A percentile compares a stretch with the other conserved stretches of the same genome.
phyloP scores from a whole-genome alignment of 2,888 invertebrate species.

The Arge pagana region DNA sequence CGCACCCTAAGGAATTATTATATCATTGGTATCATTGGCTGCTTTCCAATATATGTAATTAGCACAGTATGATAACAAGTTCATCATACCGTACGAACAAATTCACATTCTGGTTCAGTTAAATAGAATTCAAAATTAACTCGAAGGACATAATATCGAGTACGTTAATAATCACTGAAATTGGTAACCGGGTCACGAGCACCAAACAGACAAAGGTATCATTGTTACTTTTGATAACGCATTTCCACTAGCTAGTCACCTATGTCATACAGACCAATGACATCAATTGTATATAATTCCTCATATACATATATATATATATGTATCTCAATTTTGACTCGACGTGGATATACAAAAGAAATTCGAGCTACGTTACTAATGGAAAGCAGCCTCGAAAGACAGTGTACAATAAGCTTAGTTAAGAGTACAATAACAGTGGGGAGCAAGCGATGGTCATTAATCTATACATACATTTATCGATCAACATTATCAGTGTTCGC shows the following conservation, averaged over 20 bases:
- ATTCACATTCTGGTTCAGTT: no score
- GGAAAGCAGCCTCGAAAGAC: constrained; percentile 36
- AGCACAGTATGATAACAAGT: no score
- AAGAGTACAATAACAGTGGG: constrained; percentile 32
- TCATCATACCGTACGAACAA: no score
- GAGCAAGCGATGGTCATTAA: constrained; percentile 32
- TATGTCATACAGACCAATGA: constrained; percentile 5
- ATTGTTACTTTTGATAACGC: constrained; percentile 8
- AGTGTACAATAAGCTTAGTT: constrained; percentile 40
- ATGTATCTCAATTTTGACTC: background rate
- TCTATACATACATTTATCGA: constrained; percentile 13
- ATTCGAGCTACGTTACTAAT: constrained; percentile 8
- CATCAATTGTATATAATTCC: no score
- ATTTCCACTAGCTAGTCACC: constrained; percentile 18
- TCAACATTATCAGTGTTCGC: constrained; percentile 29
- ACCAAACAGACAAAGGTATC: no score
- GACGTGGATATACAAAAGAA: background rate
- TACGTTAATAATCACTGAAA: no score
- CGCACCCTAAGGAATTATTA: no score
- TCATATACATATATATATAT: constrained; percentile 5
- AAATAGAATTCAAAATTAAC: no score
- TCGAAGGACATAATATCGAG: no score
- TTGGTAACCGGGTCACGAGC: no score
- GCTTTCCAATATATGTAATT: constrained; percentile 26
- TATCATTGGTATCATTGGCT: constrained; percentile 29